Evolutionary conservation across 2,888 invertebrate genomes (phyloP), one percentile per base, ranked within the genome.

Genomic region (Plebejus anna): DNA sequence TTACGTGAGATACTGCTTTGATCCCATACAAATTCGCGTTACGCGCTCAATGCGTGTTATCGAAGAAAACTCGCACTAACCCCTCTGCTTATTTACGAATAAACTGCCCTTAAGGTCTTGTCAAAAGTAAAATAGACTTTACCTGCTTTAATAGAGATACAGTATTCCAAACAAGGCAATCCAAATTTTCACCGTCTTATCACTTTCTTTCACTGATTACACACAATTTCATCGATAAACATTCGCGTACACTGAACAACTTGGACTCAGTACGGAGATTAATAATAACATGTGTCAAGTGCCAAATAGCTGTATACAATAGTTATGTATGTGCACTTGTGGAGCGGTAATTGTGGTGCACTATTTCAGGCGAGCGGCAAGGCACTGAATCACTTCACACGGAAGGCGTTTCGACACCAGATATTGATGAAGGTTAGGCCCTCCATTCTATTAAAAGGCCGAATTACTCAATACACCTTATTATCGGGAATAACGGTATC

Each of bases 331-430:
- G 80, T 78, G 80, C 88, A 90, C 90, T 89, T 90, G 90, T 59
- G 66, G 32, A 75, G 57, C 16, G 51, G 11, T 70, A 51, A 70
- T 70, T 76, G 70, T 22, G 13, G 84, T 87, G 82, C 81, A 88
- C 86, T 90, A 88, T 90, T 92, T 91, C 90, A 90, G 88, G 85
- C 89, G 86, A 82, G 83, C 83, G 87, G 87, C 89, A 86, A 85
- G 86, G 83, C 87, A 87, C 88, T 89, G 91, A 89, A 89, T 91
- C 92, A 91, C 87, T 83, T 91, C 92, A 91, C 87, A 83, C 83
- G 84, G 83, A 82, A 82, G 81, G 83, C 84, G 88, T 91, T 92
- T 90, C 90, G 85, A 92, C 89, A 87, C 83, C 82, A 83, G 85
- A 87, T 86, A 86, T 83, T 83, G 81, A 84, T 83, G 91, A 91